Base-by-base conservation (phyloP, 30 jellyfish, hydroid and myxozoan genomes). In the Pseudorhiza aurosa region DNA sequence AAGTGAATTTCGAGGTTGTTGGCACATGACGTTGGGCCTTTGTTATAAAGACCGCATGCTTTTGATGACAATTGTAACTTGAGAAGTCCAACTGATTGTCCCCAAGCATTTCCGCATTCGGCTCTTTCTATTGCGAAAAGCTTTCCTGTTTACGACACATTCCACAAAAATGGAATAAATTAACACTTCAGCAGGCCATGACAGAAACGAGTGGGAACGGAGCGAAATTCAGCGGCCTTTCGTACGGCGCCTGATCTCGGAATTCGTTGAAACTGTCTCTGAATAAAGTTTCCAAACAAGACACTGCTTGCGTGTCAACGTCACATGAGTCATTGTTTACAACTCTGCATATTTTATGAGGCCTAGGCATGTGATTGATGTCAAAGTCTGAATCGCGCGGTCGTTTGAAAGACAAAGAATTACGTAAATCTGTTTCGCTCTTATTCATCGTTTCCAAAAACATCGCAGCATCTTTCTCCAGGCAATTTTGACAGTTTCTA, bases 301-400 rank as follows among this genome's bases (percentile, higher is more conserved):
- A 45, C 21, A 80, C 83, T 50, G 83, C 83, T 68, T 80, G 91
- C 84, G 91, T 80, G 84, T 64, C 84, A 59, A 6, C 40, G 15
- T 80, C 91, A 65, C 84, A 80, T 65, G 91, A 64, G 65, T 67
- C 82, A 68, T 65, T 46, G 27, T 46, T 40, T 42, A 53, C 35
- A 24, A 40, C 84, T 65, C 69, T 80, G 77, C 73, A 80, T 80
- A 80, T 80, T 57, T 80, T 80, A 80, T 64, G 71, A 15, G 91
- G 91, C 73, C 79, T 50, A 31, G 91, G 91, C 71, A 80, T 62
- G 77, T 65, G 91, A 80, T 72, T 80, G 84, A 80, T 80, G 63
- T 65, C 91, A 46, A 62, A 65, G 81, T 80, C 81, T 65, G 83
- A 65, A 80, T 80, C 91, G 55, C 91, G 91, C 91, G 91, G 91